Evolutionary conservation across 1,140 invertebrate species (phyloP).

Genomic region (Drosophila sechellia): DNA sequence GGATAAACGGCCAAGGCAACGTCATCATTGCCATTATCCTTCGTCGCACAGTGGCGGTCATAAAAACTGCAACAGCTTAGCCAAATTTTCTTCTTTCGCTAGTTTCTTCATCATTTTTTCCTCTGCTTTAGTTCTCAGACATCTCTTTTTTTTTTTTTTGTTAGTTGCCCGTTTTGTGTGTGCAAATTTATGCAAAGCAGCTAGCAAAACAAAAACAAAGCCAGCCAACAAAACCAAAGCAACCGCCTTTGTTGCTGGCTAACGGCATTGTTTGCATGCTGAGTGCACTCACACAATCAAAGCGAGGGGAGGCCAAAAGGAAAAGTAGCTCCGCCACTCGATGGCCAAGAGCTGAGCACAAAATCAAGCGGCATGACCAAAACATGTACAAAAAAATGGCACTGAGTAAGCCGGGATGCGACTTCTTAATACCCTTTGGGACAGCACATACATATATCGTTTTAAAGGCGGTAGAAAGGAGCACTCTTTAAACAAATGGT

Average conservation of each 20-base stretch:
- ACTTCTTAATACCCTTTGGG: neutral
- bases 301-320: conserved; percentile 22
- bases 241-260: conserved; percentile 40
- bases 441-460: too few relatives aligned
- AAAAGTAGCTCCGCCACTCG: conserved; percentile 47
- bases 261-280: conserved; percentile 49
- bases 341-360: conserved; percentile 41
- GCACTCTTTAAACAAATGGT: too few relatives aligned
- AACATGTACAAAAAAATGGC: conserved; percentile 19
- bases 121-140: conserved; percentile 2
- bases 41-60: conserved; percentile 58
- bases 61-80: conserved; percentile 62
- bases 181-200: conserved; percentile 64
- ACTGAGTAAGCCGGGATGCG: neutral
- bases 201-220: conserved; percentile 30
- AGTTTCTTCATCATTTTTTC: neutral
- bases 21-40: conserved; percentile 44
- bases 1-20: conserved; percentile 39
- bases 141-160: neutral
- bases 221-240: conserved; percentile 26
- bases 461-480: too few relatives aligned
- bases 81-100: conserved; percentile 28
- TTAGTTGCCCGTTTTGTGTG: conserved; percentile 22
- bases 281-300: conserved; percentile 60
- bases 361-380: conserved; percentile 61